These are phyloP conservation scores for Sarcoramphus papa DNA, from an alignment of 2,797 vertebrate genomes.

Conservation along the genomic window DNA sequence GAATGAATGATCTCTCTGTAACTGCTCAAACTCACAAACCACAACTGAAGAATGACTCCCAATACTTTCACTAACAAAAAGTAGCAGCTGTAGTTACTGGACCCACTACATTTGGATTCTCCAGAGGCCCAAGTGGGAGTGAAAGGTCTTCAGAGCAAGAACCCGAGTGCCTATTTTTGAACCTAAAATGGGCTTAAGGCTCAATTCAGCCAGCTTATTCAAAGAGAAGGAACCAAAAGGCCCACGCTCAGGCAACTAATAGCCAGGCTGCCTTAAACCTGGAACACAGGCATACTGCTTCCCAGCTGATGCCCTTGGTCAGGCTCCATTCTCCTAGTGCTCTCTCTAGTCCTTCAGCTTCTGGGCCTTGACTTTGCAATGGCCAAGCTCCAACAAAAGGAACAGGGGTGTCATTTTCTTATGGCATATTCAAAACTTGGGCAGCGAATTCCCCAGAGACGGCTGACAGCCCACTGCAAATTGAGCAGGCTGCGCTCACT, in stretches of 20 bases:
- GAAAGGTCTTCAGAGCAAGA: neutral
- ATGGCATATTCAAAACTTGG: fast-evolving
- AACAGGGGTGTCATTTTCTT: too few species aligned
- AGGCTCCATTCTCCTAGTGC: fast-evolving
- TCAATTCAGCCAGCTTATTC: neutral
- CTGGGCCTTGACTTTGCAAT: too few species aligned
- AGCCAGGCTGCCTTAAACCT: neutral
- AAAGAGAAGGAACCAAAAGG: neutral
- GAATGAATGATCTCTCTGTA: neutral
- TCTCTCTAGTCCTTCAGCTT: too few species aligned
- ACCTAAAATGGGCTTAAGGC: neutral
- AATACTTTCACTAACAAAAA: neutral
- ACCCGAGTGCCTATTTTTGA: neutral
- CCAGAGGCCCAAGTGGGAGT: neutral
- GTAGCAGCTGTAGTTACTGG: neutral
- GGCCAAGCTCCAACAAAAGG: neutral
- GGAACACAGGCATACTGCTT: neutral
- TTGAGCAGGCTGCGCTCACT: fast-evolving
- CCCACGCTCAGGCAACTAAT: fast-evolving
- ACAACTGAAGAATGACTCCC: neutral
- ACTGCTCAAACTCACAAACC: neutral
- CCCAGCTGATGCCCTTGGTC: neutral
- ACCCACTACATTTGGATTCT: neutral
- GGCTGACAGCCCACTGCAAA: fast-evolving
- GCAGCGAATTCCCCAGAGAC: neutral